Base-by-base conservation (phyloP, 37 sponge, comb jelly and placozoan genomes). In the Corticium candelabrum region DNA sequence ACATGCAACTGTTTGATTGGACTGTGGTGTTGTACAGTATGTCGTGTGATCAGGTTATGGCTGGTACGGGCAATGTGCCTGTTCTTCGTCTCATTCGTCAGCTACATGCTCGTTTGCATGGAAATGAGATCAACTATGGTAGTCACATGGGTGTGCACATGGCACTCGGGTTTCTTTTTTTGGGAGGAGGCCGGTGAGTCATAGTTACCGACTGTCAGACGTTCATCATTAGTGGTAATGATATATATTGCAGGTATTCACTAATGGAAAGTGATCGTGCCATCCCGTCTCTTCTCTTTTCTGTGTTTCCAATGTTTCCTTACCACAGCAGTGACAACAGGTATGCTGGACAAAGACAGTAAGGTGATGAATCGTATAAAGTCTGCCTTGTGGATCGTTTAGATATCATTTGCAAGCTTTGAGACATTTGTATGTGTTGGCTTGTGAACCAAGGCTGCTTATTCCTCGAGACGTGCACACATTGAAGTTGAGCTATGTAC, bases 111-210 rank as follows among this genome's bases (percentile, higher is more conserved):
- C 76, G 80, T 27, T 74, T 83, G 15, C 43, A 50, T 39, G 74
- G 74, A 11, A 68, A 82, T 37, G 87, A 86, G 37, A 77, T 91
- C 37, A 77, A 77, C 29, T 96, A 96, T 71, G 98, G 98, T 30
- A 78, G 84, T 74, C 91, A 93, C 82, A 88, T 96, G 87, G 94
- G 86, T 21, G 78, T 86, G 29, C 98, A 96, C 85, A 96, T 96
- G 94, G 84, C 98, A 3, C 85, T 96, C 1, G 98, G 98, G 1
- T 56, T 96, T 15, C 86, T 93, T 77, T 96, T 93, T 76, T 84
- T 96, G 0, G 94, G 94, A 41, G 93, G 96, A 39, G 86, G 92
- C 34, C 83, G 85, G 88, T 86, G 21, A 11, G 77, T 77, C 1
- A 32, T 34, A 1, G 2, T 5, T 75, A 7, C 68, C n/a, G 5